A percentile compares a stretch with the other conserved stretches of the same genome.
Conservation (phyloP, 2,113 vertebrate genomes). For the Chloropsis cyanopogon region DNA sequence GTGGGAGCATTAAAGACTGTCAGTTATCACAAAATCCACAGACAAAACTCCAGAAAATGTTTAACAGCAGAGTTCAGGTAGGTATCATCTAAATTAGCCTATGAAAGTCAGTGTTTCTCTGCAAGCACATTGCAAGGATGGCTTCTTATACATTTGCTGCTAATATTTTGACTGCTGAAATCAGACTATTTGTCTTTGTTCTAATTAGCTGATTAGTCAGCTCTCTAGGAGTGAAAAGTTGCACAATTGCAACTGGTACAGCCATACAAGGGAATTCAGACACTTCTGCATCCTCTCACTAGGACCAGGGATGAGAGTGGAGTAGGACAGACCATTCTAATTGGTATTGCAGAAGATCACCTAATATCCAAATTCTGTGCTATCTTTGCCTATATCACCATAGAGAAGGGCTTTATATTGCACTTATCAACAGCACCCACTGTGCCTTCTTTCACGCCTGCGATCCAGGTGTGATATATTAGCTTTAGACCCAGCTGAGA, state of each 20-base stretch:
- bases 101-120: neutral
- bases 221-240: neutral
- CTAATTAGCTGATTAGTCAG: neutral
- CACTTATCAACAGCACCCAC: neutral
- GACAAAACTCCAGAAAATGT: neutral
- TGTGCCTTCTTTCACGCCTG: neutral
- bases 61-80: neutral
- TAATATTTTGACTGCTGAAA: neutral
- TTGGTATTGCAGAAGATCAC: neutral
- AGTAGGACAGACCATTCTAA: neutral
- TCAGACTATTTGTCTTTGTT: neutral
- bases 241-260: neutral
- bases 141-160: neutral
- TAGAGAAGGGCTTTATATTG: neutral
- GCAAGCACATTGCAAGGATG: neutral
- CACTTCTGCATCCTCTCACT: neutral
- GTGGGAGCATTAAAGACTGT: neutral
- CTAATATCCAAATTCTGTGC: neutral
- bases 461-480: no score
- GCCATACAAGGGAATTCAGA: neutral
- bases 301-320: neutral
- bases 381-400: neutral
- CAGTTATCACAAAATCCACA: neutral
- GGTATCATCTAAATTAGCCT: neutral
- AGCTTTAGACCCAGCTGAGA: neutral